Evolutionary conservation across 2,797 vertebrate genomes (phyloP).

Genomic region (Characodon lateralis): DNA sequence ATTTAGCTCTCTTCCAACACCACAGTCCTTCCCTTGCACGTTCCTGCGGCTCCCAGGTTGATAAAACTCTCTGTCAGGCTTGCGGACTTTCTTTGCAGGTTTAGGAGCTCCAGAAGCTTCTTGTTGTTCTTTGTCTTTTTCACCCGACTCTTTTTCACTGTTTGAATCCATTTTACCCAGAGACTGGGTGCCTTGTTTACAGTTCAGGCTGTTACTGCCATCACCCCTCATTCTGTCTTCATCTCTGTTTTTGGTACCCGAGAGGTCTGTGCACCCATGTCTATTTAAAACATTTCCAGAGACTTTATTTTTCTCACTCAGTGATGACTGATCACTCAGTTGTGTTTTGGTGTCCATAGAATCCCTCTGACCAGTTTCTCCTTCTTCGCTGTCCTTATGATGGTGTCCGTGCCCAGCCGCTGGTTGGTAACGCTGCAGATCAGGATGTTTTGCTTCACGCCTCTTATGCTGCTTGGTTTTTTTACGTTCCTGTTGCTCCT

Average conservation of each 20-base stretch:
- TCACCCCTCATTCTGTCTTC: constrained; percentile 55
- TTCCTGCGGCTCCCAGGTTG: constrained; percentile 89
- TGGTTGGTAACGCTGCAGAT: constrained; percentile 83
- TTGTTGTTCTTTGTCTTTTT: constrained; percentile 51
- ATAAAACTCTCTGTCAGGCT: constrained; percentile 94
- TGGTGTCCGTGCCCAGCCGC: constrained; percentile 57
- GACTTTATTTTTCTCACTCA: constrained; percentile 32
- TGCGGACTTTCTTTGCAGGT: constrained; percentile 81
- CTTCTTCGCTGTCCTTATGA: constrained; percentile 73
- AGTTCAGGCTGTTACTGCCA: constrained; percentile 48
- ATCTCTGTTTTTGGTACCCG: constrained; percentile 22
- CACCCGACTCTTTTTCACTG: constrained; percentile 38
- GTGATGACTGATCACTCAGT: constrained; percentile 25
- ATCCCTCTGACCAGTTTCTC: constrained; percentile 48
- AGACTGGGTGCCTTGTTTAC: constrained; percentile 27
- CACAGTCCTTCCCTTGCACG: constrained; percentile 73
- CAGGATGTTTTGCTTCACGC: constrained; percentile 75
- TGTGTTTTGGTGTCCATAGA: constrained; percentile 26
- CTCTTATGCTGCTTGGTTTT: constrained; percentile 76
- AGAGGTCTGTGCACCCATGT: constrained; percentile 34
- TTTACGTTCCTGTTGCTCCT: constrained; percentile 55
- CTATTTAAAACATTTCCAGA: constrained; percentile 38
- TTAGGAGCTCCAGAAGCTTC: constrained; percentile 55
- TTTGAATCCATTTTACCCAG: constrained; percentile 44
- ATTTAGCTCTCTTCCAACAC: constrained; percentile 59